Evolutionary conservation across 2,113 vertebrate species (phyloP), one percentile per base, ranked within the genome.

Genomic region (Sinocyclocheilus maitianheensis): DNA sequence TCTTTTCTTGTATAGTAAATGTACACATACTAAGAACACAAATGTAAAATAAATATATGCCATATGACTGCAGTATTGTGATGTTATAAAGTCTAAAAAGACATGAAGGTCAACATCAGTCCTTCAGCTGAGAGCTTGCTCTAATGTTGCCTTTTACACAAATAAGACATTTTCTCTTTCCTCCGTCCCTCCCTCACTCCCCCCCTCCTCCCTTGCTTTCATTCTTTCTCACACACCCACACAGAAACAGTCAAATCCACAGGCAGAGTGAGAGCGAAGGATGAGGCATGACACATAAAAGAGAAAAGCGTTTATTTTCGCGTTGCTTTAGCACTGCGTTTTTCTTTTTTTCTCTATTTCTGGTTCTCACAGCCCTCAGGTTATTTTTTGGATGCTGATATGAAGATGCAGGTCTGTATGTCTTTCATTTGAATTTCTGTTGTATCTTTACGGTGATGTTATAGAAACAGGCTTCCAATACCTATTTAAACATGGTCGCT

Each of bases 191-290:
- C 92, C 1, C 90, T 91, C 85, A 89, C 89, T 92, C 34, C 58
- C 81, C 89, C 92, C 91, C 94, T 90, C 90, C 89, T 91, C 89
- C 91, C 88, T 81, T 89, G 90, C 91, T 91, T 90, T 93, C 84
- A 85, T 86, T 88, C 90, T 92, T 94, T 94, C 92, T 94, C 92
- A 91, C 92, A 94, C 94, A 92, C 95, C 94, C 94, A 95, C 95
- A 94, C 94, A 94, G 94, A 93, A 93, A 90, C 93, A 94, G 94
- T 94, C 93, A 94, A 91, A 93, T 91, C 90, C 94, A 93, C 92
- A 94, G 87, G 93, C 94, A 93, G 91, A 94, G 93, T 87, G 93
- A 93, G 90, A 94, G 91, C 91, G 92, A 94, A 91, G 92, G 91
- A 93, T 92, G 92, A 94, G 92, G 93, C 92, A 93, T 94, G 92